These are phyloP conservation scores for Heterotis niloticus DNA, from an alignment of 2,113 vertebrate genomes.

Conservation along the genomic window DNA sequence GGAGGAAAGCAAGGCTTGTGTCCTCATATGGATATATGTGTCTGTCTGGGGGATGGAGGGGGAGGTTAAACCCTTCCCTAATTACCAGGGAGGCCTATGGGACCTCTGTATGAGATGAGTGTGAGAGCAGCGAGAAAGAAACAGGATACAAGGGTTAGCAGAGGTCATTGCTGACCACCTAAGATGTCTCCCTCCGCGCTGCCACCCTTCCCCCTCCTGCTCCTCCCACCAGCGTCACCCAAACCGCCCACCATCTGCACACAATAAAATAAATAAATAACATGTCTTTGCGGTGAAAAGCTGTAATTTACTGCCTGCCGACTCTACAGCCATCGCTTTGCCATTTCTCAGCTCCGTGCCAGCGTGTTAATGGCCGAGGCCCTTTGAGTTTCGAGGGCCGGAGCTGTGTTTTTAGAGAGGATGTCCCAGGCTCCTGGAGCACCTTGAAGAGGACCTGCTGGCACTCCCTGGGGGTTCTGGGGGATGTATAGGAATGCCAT, in stretches of 20 bases:
- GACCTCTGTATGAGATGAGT: conserved; percentile 76
- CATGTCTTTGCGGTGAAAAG: conserved; percentile 48
- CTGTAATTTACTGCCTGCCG: conserved; percentile 65
- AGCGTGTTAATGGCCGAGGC: conserved; percentile 53
- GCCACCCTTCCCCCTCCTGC: conserved; percentile 31
- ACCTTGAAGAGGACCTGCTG: conserved; percentile 59
- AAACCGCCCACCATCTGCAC: conserved; percentile 29
- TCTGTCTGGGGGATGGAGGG: conserved; percentile 65
- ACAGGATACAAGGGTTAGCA: conserved; percentile 90
- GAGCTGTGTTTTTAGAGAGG: conserved; percentile 62
- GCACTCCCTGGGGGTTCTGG: background rate
- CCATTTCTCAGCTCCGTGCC: conserved; percentile 60
- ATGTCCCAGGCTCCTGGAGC: conserved; percentile 60
- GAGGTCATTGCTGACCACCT: conserved; percentile 89
- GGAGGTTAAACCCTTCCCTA: conserved; percentile 78
- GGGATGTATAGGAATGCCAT: conserved; percentile 20
- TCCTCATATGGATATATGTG: conserved; percentile 57
- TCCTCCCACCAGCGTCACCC: conserved; percentile 27
- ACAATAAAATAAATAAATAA: conserved; percentile 69
- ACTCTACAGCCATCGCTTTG: conserved; percentile 57
- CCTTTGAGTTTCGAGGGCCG: conserved; percentile 61
- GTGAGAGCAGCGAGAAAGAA: conserved; percentile 79
- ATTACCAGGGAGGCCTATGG: conserved; percentile 97
- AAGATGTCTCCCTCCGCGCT: conserved; percentile 71
- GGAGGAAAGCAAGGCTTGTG: conserved; percentile 72